phyloP scores from a whole-genome alignment of 1,140 invertebrate genomes.

The Spodoptera litura region DNA sequence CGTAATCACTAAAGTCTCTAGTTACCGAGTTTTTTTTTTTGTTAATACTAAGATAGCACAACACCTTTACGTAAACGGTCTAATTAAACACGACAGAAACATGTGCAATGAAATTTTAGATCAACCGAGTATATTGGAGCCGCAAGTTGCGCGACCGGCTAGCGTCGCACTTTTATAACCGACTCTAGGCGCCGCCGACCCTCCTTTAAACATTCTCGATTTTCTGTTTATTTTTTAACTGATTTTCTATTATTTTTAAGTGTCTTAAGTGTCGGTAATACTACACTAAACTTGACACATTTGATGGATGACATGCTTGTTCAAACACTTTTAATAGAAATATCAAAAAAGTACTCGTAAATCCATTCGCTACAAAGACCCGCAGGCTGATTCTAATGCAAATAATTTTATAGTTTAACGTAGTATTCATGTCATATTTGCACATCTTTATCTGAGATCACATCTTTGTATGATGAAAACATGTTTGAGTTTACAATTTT shows the following conservation, averaged over 20 bases:
- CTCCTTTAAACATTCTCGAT: neutral
- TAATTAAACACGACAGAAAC: constrained; percentile 45
- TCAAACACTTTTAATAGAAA: neutral
- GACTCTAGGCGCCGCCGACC: constrained; percentile 9
- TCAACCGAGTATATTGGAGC: constrained; percentile 19
- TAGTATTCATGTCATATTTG: no score
- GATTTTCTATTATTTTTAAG: constrained; percentile 5
- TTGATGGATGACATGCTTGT: neutral
- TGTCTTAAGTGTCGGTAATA: constrained; percentile 33
- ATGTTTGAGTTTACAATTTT: no score
- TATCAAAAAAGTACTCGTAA: neutral
- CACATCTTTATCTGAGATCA: no score
- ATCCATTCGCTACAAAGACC: neutral
- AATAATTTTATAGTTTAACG: no score
- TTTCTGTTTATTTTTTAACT: constrained; percentile 16
- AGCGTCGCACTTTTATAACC: constrained; percentile 1
- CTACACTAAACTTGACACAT: neutral
- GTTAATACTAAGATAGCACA: neutral
- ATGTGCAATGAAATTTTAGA: constrained; percentile 46
- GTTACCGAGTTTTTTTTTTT: neutral
- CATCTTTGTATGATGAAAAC: no score
- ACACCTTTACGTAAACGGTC: constrained; percentile 16
- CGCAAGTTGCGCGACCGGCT: neutral
- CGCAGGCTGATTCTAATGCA: no score
- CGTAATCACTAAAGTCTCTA: constrained; percentile 3